Evolutionary conservation across 2,797 vertebrate species (phyloP).

Genomic region (Spinibarbus caldwelli): DNA sequence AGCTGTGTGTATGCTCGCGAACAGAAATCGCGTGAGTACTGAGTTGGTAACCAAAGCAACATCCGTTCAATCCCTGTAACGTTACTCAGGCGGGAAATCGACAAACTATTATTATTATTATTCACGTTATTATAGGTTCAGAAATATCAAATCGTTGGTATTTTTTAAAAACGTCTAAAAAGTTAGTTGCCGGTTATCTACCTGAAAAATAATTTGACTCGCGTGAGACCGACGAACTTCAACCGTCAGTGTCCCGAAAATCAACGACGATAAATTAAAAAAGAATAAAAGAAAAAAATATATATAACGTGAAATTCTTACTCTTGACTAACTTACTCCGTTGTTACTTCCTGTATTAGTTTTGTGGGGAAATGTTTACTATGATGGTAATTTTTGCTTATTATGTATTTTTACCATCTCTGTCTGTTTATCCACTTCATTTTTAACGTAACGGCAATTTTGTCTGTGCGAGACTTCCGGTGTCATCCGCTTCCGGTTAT

Average conservation of each 20-base stretch:
- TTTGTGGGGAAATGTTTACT: not conserved
- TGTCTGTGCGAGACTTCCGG: not conserved
- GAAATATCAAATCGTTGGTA: not conserved
- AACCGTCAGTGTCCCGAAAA: too few species aligned
- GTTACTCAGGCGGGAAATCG: too few species aligned
- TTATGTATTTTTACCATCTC: too few species aligned
- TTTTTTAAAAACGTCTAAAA: not conserved
- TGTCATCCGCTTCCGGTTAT: not conserved
- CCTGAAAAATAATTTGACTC: not conserved
- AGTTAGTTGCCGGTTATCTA: not conserved
- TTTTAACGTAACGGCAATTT: too few species aligned
- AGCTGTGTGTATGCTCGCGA: not conserved
- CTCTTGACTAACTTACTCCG: not conserved
- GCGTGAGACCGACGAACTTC: not conserved
- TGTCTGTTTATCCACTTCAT: too few species aligned
- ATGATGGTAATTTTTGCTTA: not conserved
- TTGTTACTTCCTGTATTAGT: not conserved
- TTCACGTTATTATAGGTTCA: not conserved
- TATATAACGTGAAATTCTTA: not conserved
- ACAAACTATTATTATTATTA: too few species aligned
- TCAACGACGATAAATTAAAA: not conserved
- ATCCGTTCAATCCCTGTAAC: too few species aligned
- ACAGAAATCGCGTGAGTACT: not conserved
- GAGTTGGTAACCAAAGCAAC: too few species aligned
- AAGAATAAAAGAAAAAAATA: too few species aligned